These are phyloP conservation scores for Vultur gryphus DNA, from an alignment of 2,797 vertebrate species.

Conservation along the genomic window DNA sequence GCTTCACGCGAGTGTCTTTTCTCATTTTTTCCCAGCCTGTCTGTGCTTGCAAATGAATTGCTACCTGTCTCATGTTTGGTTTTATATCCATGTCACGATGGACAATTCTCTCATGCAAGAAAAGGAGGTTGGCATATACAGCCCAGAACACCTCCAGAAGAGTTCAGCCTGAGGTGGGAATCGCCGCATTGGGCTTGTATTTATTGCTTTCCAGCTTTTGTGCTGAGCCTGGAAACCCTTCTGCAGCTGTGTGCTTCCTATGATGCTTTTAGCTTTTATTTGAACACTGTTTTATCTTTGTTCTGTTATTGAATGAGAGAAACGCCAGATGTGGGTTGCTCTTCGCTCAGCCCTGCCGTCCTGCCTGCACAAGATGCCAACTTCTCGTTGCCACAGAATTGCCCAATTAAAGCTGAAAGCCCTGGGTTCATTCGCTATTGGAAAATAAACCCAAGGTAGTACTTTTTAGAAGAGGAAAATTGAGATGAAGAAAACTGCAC, in stretches of 20 bases:
- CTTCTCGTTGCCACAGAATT: neutral
- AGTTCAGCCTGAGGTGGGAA: neutral
- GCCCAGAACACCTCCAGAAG: neutral
- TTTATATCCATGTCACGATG: accelerated
- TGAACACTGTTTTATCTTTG: neutral
- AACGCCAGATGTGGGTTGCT: neutral
- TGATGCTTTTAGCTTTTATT: neutral
- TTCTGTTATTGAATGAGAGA: neutral
- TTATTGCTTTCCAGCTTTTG: neutral
- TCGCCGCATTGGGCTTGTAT: neutral
- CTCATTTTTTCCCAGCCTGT: neutral
- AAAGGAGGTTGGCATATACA: neutral
- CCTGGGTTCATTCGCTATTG: neutral
- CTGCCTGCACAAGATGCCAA: neutral
- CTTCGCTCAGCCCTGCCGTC: accelerated
- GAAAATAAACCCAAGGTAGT: neutral
- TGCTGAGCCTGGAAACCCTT: neutral
- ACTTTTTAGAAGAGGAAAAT: neutral
- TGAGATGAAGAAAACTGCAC: neutral
- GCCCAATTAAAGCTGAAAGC: neutral
- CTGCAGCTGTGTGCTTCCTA: neutral
- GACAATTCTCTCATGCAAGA: neutral
- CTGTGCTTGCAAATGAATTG: neutral
- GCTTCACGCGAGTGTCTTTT: neutral
- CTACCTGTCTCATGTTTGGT: neutral